Evolutionary conservation across 2,113 vertebrate species (phyloP).

Genomic region (Phalacrocorax pelagicus): DNA sequence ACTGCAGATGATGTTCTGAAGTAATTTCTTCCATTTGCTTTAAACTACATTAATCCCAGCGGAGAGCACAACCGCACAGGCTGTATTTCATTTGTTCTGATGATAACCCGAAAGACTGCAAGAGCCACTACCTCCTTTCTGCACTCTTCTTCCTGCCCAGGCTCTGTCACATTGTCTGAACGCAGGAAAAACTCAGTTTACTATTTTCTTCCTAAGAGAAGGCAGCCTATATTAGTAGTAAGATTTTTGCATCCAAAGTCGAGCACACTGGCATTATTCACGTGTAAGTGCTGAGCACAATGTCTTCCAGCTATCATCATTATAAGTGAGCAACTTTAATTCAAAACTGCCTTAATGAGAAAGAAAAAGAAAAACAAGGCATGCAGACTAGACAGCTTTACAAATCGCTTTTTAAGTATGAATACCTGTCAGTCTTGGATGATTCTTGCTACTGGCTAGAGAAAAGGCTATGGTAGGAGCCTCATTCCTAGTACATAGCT

Average conservation of each 20-base stretch:
- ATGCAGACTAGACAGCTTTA: not conserved
- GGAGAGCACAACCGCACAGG: not conserved
- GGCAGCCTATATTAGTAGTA: not conserved
- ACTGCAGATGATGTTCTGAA: conserved; percentile 30
- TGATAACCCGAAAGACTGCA: not conserved
- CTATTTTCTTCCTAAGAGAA: not conserved
- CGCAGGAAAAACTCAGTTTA: not conserved
- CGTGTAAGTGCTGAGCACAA: not conserved
- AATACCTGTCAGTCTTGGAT: not conserved
- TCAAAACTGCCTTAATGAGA: not conserved
- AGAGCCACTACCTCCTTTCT: not conserved
- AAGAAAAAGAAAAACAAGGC: not conserved
- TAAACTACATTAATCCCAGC: conserved; percentile 36
- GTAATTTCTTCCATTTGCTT: conserved; percentile 54
- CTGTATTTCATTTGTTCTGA: not conserved
- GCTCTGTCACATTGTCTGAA: not conserved
- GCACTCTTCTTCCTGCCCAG: not conserved
- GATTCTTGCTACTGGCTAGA: not conserved
- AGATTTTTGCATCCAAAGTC: not conserved
- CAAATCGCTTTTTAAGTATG: not conserved
- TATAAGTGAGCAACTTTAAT: not conserved
- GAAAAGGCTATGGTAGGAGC: not conserved
- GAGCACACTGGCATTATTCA: not conserved
- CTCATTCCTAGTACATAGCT: not conserved
- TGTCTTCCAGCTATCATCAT: not conserved